phyloP scores from a whole-genome alignment of 2,888 invertebrate species.

The Leptogaster cylindrica region DNA sequence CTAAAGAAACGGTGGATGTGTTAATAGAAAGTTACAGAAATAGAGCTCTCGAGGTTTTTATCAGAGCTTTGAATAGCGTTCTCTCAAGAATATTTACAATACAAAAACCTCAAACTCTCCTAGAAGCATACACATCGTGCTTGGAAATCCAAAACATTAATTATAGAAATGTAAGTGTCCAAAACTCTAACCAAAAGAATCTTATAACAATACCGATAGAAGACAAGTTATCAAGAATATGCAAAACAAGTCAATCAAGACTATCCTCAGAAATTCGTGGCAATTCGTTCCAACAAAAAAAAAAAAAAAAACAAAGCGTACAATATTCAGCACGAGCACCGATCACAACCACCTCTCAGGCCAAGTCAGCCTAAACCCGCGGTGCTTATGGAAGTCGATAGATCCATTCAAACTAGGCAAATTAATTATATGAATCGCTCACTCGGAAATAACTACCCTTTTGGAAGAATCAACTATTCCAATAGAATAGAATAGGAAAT shows the following conservation, averaged over 20 bases:
- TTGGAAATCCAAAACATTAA: conserved; percentile 44
- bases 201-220: background rate
- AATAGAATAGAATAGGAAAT: no score
- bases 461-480: background rate
- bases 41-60: conserved; percentile 47
- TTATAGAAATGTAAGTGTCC: background rate
- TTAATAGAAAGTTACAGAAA: conserved; percentile 47
- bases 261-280: background rate
- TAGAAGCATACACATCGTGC: conserved; percentile 44
- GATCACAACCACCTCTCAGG: background rate
- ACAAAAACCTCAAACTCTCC: conserved; percentile 36
- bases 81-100: conserved; percentile 36
- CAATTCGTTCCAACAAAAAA: no score
- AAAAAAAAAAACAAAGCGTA: conserved; percentile 7
- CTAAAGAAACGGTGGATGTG: conserved; percentile 43
- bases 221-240: no score
- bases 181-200: background rate
- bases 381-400: conserved; percentile 4
- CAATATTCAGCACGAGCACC: conserved; percentile 14
- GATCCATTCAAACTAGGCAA: conserved; percentile 24
- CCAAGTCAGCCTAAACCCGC: conserved; percentile 28
- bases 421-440: conserved; percentile 11
- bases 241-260: background rate
- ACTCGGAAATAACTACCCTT: conserved; percentile 2
- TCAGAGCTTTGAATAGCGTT: conserved; percentile 41